Evolutionary conservation across 2,888 invertebrate genomes (phyloP).

Genomic region (Phyllotreta striolata): DNA sequence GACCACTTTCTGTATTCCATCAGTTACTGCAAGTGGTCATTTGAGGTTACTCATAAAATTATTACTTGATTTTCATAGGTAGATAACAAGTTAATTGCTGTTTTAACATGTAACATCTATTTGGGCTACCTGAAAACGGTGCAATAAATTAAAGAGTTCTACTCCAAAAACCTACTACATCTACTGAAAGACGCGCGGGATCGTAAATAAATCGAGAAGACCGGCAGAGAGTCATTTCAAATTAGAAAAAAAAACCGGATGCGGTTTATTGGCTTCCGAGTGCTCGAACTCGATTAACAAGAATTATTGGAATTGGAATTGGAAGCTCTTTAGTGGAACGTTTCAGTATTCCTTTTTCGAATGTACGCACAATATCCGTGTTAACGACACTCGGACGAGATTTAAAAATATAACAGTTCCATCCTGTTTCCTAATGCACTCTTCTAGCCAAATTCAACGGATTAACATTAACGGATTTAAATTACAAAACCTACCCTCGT

Average conservation of each 20-base stretch:
- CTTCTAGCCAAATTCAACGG: no score
- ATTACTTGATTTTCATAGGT: background rate
- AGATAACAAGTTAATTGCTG: background rate
- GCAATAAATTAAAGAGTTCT: no score
- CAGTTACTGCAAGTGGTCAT: background rate
- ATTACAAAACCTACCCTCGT: no score
- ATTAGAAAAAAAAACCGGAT: no score
- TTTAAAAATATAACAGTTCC: background rate
- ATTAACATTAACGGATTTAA: no score
- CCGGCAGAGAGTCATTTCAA: no score
- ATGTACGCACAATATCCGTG: constrained; percentile 13
- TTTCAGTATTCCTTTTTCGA: constrained; percentile 14
- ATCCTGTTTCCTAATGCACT: background rate
- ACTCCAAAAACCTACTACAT: no score
- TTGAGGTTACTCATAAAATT: no score
- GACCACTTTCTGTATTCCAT: background rate
- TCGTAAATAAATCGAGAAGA: no score
- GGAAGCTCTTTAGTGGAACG: constrained; percentile 5
- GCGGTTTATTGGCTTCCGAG: constrained; percentile 20
- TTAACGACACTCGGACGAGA: constrained; percentile 15
- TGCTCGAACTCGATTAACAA: constrained; percentile 8
- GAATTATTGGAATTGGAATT: constrained; percentile 11
- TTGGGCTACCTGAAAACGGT: no score
- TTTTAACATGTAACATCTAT: no score
- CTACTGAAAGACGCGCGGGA: no score